Conservation (phyloP, 1,140 invertebrate genomes). For the Samia ricini region DNA sequence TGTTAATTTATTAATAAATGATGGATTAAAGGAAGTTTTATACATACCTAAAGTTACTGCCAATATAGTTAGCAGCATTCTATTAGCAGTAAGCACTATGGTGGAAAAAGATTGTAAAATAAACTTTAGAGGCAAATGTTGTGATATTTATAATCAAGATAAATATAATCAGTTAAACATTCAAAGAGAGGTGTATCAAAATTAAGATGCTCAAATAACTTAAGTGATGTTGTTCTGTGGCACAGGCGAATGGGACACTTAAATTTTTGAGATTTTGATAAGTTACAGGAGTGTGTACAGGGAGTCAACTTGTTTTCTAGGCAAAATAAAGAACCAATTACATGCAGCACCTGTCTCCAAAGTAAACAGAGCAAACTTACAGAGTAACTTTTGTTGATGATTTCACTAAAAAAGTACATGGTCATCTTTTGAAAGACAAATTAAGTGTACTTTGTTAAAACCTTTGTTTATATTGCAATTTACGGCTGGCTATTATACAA, state of each 20-base stretch:
- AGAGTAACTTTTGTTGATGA: constrained; percentile 25
- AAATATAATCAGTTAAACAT: constrained; percentile 31
- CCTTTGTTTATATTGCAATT: no score
- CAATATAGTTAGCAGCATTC: no score
- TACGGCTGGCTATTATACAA: no score
- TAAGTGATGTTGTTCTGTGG: constrained; percentile 34
- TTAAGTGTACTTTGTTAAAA: no score
- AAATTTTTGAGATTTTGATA: constrained; percentile 28
- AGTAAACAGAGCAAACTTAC: constrained; percentile 29
- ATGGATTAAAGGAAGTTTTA: constrained; percentile 34
- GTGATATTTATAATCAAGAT: constrained; percentile 26
- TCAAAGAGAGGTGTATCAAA: constrained; percentile 29
- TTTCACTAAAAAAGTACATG: constrained; percentile 21
- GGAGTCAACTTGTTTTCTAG: constrained; percentile 19
- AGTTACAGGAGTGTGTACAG: constrained; percentile 21
- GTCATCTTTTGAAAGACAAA: constrained; percentile 13
- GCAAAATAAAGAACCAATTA: constrained; percentile 8
- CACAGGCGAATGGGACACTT: constrained; percentile 34
- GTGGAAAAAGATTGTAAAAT: constrained; percentile 36
- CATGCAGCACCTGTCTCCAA: constrained; percentile 26
- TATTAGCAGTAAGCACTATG: constrained; percentile 32
- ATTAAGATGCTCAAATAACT: no score
- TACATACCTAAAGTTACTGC: constrained; percentile 33
- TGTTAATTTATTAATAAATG: constrained; percentile 27
- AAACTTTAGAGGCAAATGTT: constrained; percentile 24